Evolutionary conservation across 2,888 invertebrate species (phyloP), one percentile per base, ranked within the genome.

Genomic region (Hydroisotoma schaefferi): DNA sequence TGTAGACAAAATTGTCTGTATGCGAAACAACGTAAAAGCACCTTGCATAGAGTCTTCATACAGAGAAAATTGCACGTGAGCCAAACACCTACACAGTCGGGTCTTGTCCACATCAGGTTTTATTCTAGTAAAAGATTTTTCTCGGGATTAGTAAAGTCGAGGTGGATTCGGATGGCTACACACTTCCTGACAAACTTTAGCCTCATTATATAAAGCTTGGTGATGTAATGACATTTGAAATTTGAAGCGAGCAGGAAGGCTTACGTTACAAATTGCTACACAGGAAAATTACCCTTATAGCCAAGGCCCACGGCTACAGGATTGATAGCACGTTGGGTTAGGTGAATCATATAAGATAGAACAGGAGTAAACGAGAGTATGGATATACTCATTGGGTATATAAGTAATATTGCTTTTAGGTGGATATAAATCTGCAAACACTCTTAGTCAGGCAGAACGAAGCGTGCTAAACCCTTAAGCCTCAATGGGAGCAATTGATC

Each of bases 401-500:
- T n/a, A n/a, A n/a, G n/a, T n/a, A n/a, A n/a, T n/a, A n/a, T n/a
- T n/a, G n/a, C n/a, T n/a, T n/a, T n/a, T n/a, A n/a, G n/a, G n/a
- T n/a, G n/a, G n/a, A n/a, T n/a, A n/a, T n/a, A n/a, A n/a, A n/a
- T n/a, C n/a, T n/a, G 8, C 33, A 33, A 33, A 33, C 33, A 33
- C 33, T 10, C 33, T 10, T 15, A 33, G 33, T 10, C 33, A 33
- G 33, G 15, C 33, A 33, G 15, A 8, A 8, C 15, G 33, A 33
- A 8, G 15, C 33, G 15, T 15, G 20, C 23, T 6, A 46, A 23
- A 23, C 18, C 47, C 46, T 47, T 40, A 43, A 56, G 58, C 44
- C 52, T 57, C 57, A 57, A 57, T 57, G 60, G 65, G 55, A 61
- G 37, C 59, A 61, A 65, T 65, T 65, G 65, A 65, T 65, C 65